Evolutionary conservation across 2,888 invertebrate genomes (phyloP).

Genomic region (Pharmacophagus antenor): DNA sequence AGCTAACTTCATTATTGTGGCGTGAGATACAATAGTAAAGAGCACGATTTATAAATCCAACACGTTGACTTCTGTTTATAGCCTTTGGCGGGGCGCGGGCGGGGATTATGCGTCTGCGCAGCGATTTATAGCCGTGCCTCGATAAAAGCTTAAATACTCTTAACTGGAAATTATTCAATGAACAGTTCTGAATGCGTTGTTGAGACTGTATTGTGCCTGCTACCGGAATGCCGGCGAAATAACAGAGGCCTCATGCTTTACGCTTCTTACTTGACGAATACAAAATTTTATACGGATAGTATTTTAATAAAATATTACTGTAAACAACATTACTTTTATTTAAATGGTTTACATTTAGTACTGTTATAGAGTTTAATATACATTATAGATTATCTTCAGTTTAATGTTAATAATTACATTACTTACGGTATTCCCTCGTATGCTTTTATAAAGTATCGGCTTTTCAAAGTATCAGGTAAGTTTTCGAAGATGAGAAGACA

Average conservation of each 20-base stretch:
- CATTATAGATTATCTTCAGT: no score
- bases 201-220: constrained; percentile 40
- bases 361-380: no score
- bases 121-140: constrained; percentile 74
- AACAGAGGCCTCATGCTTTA: constrained; percentile 6
- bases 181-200: constrained; percentile 48
- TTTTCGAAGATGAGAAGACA: no score
- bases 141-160: constrained; percentile 80
- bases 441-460: no score
- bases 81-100: constrained; percentile 73
- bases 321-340: background rate
- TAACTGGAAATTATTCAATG: constrained; percentile 69
- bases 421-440: no score
- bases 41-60: constrained; percentile 80
- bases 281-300: background rate
- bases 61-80: constrained; percentile 82
- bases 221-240: constrained; percentile 23
- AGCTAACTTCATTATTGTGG: constrained; percentile 81
- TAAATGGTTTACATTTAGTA: no score
- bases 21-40: constrained; percentile 81
- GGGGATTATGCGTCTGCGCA: constrained; percentile 76
- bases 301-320: background rate
- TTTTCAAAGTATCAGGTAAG: no score
- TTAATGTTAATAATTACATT: no score
- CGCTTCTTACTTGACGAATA: background rate